These are phyloP conservation scores for Nansenia antarctica DNA, from an alignment of 2,113 vertebrate genomes.

Conservation along the genomic window DNA sequence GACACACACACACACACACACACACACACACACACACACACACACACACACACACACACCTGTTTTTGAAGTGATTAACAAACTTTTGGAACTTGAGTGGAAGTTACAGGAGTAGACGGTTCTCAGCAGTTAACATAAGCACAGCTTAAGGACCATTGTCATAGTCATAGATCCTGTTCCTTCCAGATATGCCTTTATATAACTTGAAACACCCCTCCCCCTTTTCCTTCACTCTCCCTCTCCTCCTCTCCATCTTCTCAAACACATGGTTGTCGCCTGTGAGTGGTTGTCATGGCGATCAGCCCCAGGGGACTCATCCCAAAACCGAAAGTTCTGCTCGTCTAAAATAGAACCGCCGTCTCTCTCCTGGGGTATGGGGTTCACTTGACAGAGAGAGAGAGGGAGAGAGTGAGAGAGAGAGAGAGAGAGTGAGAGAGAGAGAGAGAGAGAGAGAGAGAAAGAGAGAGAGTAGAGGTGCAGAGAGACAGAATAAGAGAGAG, in stretches of 20 bases:
- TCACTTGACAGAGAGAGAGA: conserved; percentile 38
- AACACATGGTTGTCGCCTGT: conserved; percentile 66
- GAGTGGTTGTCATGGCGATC: conserved; percentile 75
- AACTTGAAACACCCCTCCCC: conserved; percentile 14
- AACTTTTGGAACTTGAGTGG: not conserved
- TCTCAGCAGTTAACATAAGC: not conserved
- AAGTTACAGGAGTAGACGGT: not conserved
- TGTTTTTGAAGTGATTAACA: not conserved
- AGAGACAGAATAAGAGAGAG: not conserved
- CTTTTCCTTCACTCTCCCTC: not conserved
- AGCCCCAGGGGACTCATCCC: conserved; percentile 68
- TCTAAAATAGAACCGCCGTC: conserved; percentile 65
- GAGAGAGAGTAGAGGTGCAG: not conserved
- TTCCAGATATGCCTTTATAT: not conserved
- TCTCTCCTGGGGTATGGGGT: conserved; percentile 43
- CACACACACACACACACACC: not conserved
- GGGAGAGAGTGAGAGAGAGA: not conserved
- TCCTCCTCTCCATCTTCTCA: conserved; percentile 49
- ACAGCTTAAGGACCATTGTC: no score
- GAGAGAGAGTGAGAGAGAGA: conserved; percentile 15
- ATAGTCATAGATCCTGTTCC: not conserved
- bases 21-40: not conserved
- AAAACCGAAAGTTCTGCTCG: conserved; percentile 71
- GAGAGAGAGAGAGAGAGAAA: conserved; percentile 12
- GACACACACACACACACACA: not conserved